Evolutionary conservation across 1,140 invertebrate species (phyloP), one percentile per base, ranked within the genome.

Genomic region (Watersipora subatra): DNA sequence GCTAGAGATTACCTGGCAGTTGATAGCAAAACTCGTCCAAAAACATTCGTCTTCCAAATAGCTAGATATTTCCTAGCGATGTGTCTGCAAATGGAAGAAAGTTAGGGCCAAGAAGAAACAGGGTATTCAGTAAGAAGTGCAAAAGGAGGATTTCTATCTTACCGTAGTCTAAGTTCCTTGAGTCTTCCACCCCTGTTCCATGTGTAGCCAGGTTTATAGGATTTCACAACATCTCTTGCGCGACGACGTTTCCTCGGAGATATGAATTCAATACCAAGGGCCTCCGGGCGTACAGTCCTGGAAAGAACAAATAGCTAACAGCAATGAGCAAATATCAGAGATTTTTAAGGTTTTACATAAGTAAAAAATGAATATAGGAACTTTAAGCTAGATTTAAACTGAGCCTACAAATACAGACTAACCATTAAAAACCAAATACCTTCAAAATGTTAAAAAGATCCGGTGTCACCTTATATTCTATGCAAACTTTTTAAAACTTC

Each of bases 181-280:
- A 77, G 56, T 57, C 76, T 65, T 15, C 76, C 76, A 24, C 76
- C 76, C 69, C 69, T 69, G 64, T 75, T 76, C 76, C 76, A 77
- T n/a, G 72, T 74, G 66, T 77, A 77, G 26, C 68, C 73, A 22
- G 76, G 75, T 20, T 64, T 26, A 28, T 68, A 69, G 22, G 7
- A 12, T 59, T 59, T 59, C 17, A 59, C 58, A 46, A 46, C n/a
- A 46, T 46, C 34, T 46, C 34, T 46, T 46, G 34, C 34, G 7
- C 7, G 34, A 7, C 34, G 34, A 12, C 34, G 7, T 46, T 46
- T 46, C 34, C 34, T 46, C 7, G 34, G 34, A 46, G 34, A 46
- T 12, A n/a, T 46, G 7, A 46, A 7, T 12, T 46, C 7, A 46
- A 7, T 46, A 46, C n/a, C 34, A 46, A n/a, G n/a, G n/a, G 34